Conservation (phyloP, 2,888 invertebrate genomes). For the Aproaerema taeniolella region DNA sequence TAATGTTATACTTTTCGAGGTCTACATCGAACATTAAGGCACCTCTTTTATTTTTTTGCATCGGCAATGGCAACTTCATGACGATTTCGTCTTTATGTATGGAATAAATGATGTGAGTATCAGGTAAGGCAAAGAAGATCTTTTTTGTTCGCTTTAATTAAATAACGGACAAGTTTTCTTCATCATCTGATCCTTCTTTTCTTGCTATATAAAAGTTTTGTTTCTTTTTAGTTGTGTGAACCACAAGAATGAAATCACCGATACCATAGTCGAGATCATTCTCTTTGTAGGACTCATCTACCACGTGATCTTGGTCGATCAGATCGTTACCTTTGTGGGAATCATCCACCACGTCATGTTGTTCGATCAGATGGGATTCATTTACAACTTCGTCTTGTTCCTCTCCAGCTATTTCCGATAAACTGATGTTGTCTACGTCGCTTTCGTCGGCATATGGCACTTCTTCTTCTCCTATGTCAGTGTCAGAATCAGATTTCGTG, state of each 20-base stretch:
- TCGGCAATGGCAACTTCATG: no score
- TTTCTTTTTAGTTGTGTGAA: no score
- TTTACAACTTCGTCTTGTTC: not conserved
- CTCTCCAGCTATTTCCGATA: conserved; percentile 1
- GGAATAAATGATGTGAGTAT: no score
- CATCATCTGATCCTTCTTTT: not conserved
- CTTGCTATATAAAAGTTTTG: conserved; percentile 1
- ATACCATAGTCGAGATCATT: not conserved
- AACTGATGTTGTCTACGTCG: not conserved
- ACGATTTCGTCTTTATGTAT: no score
- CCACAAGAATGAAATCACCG: no score
- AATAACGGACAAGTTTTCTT: no score
- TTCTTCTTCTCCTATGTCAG: conserved; percentile 1
- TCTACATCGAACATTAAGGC: no score
- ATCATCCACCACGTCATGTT: conserved; percentile 1
- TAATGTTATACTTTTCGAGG: no score
- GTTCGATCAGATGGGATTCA: not conserved
- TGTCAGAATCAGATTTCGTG: not conserved
- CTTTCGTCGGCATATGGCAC: conserved; percentile 1
- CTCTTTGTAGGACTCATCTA: not conserved
- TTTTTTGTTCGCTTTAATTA: no score
- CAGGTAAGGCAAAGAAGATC: no score
- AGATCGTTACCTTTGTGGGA: not conserved
- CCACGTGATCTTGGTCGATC: not conserved
- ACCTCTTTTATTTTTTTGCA: no score